A percentile compares a stretch with the other conserved stretches of the same genome.
These are phyloP conservation scores for Neogale vison DNA, from an alignment of 2,113 vertebrate species.

Conservation along the genomic window DNA sequence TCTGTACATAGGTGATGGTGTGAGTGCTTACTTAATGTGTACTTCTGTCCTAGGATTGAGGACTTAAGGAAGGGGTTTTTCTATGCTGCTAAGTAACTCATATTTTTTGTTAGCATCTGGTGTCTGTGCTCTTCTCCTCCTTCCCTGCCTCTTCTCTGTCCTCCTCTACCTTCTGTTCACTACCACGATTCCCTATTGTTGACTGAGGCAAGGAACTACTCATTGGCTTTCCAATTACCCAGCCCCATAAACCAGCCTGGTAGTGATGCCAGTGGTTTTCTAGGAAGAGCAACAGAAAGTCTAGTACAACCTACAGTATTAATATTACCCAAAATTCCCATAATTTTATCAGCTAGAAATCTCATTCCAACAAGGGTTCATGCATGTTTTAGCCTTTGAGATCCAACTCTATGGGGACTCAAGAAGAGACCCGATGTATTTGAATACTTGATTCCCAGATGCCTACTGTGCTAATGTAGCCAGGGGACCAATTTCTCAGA, in stretches of 20 bases:
- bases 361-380: background rate
- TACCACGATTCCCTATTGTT: background rate
- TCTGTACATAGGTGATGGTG: conserved; percentile 81
- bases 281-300: background rate
- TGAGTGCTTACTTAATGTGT: conserved; percentile 64
- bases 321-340: background rate
- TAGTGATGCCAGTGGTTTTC: background rate
- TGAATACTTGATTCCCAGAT: background rate
- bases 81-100: background rate
- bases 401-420: background rate
- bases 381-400: conserved; percentile 49
- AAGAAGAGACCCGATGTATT: background rate
- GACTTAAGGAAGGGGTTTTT: conserved; percentile 40
- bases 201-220: background rate
- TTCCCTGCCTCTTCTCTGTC: conserved; percentile 18
- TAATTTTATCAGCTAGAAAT: conserved; percentile 16
- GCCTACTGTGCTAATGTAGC: background rate
- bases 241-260: background rate
- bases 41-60: conserved; percentile 65
- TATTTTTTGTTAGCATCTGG: conserved; percentile 62
- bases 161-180: conserved; percentile 6
- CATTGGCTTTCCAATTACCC: background rate
- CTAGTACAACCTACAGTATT: conserved; percentile 50
- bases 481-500: background rate
- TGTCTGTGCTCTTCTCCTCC: background rate